A percentile compares a stretch with the other conserved stretches of the same genome.
These are phyloP conservation scores for Pseudococcus viburni DNA, from an alignment of 2,888 invertebrate species.

Conservation along the genomic window DNA sequence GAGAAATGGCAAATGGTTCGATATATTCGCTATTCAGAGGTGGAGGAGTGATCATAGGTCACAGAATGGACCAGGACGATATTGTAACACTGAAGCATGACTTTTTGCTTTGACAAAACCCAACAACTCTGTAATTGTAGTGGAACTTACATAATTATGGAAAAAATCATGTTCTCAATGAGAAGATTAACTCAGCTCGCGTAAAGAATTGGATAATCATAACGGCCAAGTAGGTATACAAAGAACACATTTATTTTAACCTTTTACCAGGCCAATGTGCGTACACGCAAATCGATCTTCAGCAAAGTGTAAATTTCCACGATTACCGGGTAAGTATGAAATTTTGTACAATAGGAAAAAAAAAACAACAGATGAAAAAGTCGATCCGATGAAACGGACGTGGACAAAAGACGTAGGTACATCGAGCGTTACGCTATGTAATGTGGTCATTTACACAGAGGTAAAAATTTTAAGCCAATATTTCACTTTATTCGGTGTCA, in stretches of 20 bases:
- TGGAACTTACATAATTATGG: conserved; percentile 5
- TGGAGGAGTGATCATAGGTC: not conserved
- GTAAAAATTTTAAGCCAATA: conserved; percentile 65
- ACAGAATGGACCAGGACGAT: not conserved
- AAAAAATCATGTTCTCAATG: not conserved
- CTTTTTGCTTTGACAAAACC: conserved; percentile 6
- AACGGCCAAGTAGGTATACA: not conserved
- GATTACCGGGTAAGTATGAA: not conserved
- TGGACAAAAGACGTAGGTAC: conserved; percentile 57
- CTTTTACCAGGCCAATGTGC: not conserved
- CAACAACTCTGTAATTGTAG: not conserved
- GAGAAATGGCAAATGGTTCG: conserved; percentile 34
- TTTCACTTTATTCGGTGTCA: conserved; percentile 60
- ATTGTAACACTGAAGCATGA: conserved; percentile 8
- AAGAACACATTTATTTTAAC: conserved; percentile 9
- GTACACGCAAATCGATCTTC: conserved; percentile 14
- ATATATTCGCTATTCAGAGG: not conserved
- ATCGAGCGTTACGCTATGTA: conserved; percentile 45
- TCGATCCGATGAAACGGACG: conserved; percentile 29
- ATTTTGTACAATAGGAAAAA: conserved; percentile 45
- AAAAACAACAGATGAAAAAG: not conserved
- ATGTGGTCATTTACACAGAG: conserved; percentile 62
- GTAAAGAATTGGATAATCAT: conserved; percentile 35
- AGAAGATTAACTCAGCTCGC: conserved; percentile 24
- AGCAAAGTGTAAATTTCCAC: not conserved